A percentile compares a stretch with the other conserved stretches of the same genome.
phyloP scores from a whole-genome alignment of 2,113 vertebrate species.

The Cygnus atratus region DNA sequence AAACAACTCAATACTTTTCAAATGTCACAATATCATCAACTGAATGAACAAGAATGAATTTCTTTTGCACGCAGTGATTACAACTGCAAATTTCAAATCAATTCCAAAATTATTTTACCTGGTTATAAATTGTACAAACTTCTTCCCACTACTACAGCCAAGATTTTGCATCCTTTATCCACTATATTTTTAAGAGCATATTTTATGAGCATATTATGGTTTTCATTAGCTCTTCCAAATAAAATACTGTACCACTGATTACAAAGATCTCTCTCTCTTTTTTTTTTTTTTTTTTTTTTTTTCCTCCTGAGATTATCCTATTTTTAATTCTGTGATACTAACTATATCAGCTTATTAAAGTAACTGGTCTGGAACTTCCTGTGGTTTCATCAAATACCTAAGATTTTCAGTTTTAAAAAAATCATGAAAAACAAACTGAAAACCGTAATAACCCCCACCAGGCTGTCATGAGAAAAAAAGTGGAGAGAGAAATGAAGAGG shows the following conservation, averaged over 20 bases:
- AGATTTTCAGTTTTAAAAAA: background rate
- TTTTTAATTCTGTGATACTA: background rate
- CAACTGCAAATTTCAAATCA: background rate
- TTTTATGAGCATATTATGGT: background rate
- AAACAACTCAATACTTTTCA: background rate
- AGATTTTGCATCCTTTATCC: background rate
- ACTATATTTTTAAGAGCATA: background rate
- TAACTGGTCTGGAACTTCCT: background rate
- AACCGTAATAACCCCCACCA: fast-evolving
- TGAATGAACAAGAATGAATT: background rate
- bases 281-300: background rate
- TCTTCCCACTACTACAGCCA: background rate
- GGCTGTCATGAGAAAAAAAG: background rate
- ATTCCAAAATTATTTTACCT: background rate
- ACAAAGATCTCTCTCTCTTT: background rate
- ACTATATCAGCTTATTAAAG: background rate
- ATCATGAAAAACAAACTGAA: background rate
- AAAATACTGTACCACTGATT: background rate
- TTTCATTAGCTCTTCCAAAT: background rate
- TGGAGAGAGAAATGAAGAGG: background rate
- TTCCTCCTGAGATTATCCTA: background rate
- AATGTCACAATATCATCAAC: background rate
- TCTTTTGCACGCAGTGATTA: background rate
- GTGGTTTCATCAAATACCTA: background rate
- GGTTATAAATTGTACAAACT: background rate